Evolutionary conservation across 2,888 invertebrate species (phyloP), one percentile per base, ranked within the genome.

Genomic region (Slavum lentiscoides): DNA sequence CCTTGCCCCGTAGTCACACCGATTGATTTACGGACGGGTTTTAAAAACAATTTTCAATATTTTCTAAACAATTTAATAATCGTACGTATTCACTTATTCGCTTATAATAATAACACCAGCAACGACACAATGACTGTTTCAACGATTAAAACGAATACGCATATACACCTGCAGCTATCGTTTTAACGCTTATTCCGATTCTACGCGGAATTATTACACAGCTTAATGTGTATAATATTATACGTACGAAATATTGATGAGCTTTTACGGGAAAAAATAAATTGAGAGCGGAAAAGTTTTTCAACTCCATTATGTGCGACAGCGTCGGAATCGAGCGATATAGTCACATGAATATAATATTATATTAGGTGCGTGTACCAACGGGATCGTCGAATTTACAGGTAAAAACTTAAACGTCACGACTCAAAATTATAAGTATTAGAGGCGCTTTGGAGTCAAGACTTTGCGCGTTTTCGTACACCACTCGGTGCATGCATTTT

Each of bases 251-350:
- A 64, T 64, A 64, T 53, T 53, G 53, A 64, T 23, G n/a, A n/a
- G 9, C 19, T 7, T 7, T 7, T 59, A 59, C 53, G 53, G 53
- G 0, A 53, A 17, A 5, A 30, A 8, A 19, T 55, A 64, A 53
- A 74, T 53, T 21, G 55, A 53, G 37, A 55, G 53, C 8, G 23
- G 55, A 74, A 43, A 74, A 73, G 19, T 37, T 74, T 74, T 49
- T 21, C 23, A 53, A 53, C 64, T 53, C 53, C 64, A 64, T 61
- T 73, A 73, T 30, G 2, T 4, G 30, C 23, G 61, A 64, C 53
- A 37, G 64, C 17, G 21, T 74, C n/a, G 62, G n/a, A 64, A 64
- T 21, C 21, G 17, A 74, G 53, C 9, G 21, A 5, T 43, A 21
- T 43, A 21, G 37, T 62, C 30, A 62, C 62, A 37, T 30, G 64